These are phyloP conservation scores for Emys orbicularis DNA, from an alignment of 2,797 vertebrate species.

Conservation along the genomic window DNA sequence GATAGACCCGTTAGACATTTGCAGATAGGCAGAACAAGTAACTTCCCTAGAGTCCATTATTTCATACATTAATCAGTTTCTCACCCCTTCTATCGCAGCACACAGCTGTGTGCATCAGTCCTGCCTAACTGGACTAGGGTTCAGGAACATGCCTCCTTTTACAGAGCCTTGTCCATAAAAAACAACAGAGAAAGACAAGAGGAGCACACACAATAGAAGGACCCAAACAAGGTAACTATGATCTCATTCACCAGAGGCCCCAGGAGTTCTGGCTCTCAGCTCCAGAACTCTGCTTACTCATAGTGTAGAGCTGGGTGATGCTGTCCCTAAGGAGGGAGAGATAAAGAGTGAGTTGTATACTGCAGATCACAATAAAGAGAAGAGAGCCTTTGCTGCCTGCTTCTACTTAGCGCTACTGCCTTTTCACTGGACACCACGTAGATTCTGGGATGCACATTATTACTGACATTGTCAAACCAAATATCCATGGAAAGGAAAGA, in stretches of 20 bases:
- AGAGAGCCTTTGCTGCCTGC: neutral
- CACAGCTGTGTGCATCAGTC: neutral
- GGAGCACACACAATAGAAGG: rapidly evolving
- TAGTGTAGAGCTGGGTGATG: neutral
- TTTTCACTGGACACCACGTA: neutral
- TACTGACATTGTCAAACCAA: neutral
- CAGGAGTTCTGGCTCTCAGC: rapidly evolving
- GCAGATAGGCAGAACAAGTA: neutral
- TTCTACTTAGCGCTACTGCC: neutral
- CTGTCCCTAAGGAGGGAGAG: rapidly evolving
- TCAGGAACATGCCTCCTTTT: rapidly evolving
- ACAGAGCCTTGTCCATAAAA: neutral
- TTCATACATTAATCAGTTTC: neutral
- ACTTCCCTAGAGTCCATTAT: neutral
- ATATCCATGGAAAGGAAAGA: neutral
- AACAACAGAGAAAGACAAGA: neutral
- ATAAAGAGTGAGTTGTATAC: rapidly evolving
- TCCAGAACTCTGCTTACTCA: neutral
- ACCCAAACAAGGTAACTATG: neutral
- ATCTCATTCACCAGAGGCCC: neutral
- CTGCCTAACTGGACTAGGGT: neutral
- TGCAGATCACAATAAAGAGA: rapidly evolving
- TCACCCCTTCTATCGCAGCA: neutral
- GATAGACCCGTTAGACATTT: neutral
- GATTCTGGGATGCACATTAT: neutral